Evolutionary conservation across 2,113 vertebrate species (phyloP).

Genomic region (Pseudopodoces humilis): DNA sequence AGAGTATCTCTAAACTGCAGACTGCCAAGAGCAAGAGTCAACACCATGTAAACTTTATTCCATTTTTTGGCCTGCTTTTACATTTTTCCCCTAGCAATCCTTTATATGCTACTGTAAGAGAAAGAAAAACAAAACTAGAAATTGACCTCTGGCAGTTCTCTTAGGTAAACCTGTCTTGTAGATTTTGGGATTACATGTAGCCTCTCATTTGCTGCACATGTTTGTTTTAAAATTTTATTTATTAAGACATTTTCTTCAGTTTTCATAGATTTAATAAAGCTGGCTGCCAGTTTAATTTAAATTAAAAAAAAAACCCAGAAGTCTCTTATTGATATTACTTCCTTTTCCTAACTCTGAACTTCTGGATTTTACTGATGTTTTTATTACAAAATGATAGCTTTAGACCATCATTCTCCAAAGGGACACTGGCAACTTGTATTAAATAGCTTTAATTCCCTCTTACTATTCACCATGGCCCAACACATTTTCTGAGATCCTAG

Average conservation of each 20-base stretch:
- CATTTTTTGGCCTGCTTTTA: not conserved
- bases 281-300: not conserved
- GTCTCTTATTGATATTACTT: not conserved
- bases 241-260: not conserved
- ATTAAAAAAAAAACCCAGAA: not conserved
- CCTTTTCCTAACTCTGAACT: not conserved
- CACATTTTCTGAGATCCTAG: slow-evolving; percentile 20
- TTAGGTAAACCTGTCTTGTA: not conserved
- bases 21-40: not conserved
- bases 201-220: not conserved
- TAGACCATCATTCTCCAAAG: not conserved
- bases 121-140: not conserved
- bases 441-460: slow-evolving; percentile 53
- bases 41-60: not conserved
- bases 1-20: not conserved
- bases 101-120: not conserved
- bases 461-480: slow-evolving; percentile 21
- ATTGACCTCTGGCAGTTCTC: not conserved
- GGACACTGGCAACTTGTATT: slow-evolving; percentile 1
- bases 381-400: not conserved
- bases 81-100: not conserved
- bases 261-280: not conserved
- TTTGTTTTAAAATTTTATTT: not conserved
- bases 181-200: not conserved
- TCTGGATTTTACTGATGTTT: not conserved